These are phyloP conservation scores for Entelurus aequoreus DNA, from an alignment of 2,113 vertebrate species.

Conservation along the genomic window DNA sequence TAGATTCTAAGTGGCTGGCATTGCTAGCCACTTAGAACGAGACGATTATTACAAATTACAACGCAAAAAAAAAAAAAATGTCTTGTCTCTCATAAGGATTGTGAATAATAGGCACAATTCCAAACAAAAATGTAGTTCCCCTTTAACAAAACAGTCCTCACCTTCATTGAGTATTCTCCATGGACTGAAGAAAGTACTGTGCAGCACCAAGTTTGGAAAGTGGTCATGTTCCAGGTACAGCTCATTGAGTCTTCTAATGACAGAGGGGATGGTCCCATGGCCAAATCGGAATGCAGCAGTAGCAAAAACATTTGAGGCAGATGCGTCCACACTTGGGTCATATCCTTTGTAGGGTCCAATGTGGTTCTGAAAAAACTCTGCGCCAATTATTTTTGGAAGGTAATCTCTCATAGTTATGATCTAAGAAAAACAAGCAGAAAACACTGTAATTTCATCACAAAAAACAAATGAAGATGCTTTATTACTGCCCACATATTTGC, in stretches of 20 bases:
- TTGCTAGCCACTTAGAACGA: no score
- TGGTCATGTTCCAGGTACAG: constrained; percentile 74
- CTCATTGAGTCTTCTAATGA: constrained; percentile 74
- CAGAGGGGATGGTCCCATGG: constrained; percentile 79
- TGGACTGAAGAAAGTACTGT: constrained; percentile 85
- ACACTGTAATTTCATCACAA: neutral
- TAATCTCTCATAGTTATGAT: constrained; percentile 91
- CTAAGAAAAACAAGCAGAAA: constrained; percentile 60
- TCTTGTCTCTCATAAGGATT: no score
- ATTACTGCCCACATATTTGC: neutral
- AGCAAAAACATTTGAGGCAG: constrained; percentile 85
- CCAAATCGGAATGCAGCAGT: constrained; percentile 96
- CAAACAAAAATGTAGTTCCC: no score
- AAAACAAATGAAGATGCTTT: neutral
- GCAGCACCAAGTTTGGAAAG: constrained; percentile 74
- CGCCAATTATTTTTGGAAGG: constrained; percentile 85
- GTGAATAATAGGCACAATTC: no score
- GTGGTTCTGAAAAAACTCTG: constrained; percentile 71
- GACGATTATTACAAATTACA: no score
- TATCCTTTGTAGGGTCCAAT: constrained; percentile 82
- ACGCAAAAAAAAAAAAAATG: no score
- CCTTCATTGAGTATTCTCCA: constrained; percentile 91
- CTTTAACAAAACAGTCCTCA: constrained; percentile 45
- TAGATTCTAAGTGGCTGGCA: no score
- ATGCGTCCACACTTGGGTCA: constrained; percentile 75